Conservation (phyloP, 2,113 vertebrate genomes). For the Festucalex cinctus region DNA sequence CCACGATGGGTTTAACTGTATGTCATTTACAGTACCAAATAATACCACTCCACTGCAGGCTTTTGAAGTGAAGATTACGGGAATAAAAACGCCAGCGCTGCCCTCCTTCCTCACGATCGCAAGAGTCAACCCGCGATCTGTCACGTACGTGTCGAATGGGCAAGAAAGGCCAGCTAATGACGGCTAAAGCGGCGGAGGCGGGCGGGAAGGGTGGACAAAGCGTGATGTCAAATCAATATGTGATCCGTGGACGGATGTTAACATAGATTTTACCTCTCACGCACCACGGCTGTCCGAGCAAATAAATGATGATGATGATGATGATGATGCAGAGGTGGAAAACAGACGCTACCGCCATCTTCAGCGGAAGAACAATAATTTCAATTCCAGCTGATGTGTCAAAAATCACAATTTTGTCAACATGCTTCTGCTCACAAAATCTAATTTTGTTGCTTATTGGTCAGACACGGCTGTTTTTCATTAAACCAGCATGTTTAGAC, state of each 20-base stretch:
- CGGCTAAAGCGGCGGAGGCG: constrained; percentile 51
- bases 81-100: background rate
- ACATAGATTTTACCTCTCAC: constrained; percentile 47
- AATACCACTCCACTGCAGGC: constrained; percentile 43
- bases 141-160: constrained; percentile 14
- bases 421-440: too few relatives aligned
- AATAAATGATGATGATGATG: constrained; percentile 36
- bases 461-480: too few relatives aligned
- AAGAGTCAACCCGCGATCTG: constrained; percentile 23
- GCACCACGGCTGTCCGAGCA: constrained; percentile 29
- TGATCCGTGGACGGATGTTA: constrained; percentile 62
- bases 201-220: constrained; percentile 42
- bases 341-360: constrained; percentile 27
- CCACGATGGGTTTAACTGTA: too few relatives aligned
- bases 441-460: too few relatives aligned
- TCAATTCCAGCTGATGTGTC: constrained; percentile 67
- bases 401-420: too few relatives aligned
- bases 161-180: constrained; percentile 46
- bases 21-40: too few relatives aligned
- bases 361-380: constrained; percentile 63
- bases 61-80: constrained; percentile 41
- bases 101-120: background rate
- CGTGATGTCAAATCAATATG: constrained; percentile 69
- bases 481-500: too few relatives aligned
- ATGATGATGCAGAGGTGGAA: constrained; percentile 22